Conservation (phyloP, 2,797 vertebrate species). For the Sebastes reedi region DNA sequence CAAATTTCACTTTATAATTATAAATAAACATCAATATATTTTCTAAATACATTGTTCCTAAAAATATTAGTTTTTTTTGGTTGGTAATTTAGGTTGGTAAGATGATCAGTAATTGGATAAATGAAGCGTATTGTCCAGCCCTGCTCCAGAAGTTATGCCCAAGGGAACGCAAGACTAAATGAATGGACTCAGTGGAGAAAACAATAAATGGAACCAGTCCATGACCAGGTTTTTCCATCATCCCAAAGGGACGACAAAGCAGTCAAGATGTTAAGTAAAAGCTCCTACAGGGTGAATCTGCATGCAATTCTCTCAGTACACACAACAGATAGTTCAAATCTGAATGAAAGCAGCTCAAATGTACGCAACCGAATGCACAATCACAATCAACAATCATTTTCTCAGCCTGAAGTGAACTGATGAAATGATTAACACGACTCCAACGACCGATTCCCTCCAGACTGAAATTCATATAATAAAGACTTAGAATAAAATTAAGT, state of each 20-base stretch:
- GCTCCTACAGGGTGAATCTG: conserved; percentile 61
- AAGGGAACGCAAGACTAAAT: conserved; percentile 48
- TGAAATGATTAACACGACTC: conserved; percentile 61
- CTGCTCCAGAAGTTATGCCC: conserved; percentile 41
- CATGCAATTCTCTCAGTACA: conserved; percentile 76
- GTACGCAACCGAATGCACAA: conserved; percentile 70
- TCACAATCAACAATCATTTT: conserved; percentile 67
- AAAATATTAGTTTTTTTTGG: neutral
- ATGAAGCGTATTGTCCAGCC: conserved; percentile 48
- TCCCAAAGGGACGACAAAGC: conserved; percentile 50
- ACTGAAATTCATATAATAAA: conserved; percentile 89
- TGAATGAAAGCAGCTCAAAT: conserved; percentile 75
- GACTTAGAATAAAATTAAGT: conserved; percentile 92
- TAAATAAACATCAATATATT: conserved; percentile 28
- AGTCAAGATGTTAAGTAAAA: conserved; percentile 52
- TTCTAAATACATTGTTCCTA: neutral
- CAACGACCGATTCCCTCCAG: conserved; percentile 70
- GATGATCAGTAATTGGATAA: conserved; percentile 1
- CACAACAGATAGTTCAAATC: conserved; percentile 70
- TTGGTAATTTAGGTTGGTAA: conserved; percentile 3
- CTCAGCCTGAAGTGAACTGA: conserved; percentile 46
- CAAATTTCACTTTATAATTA: neutral
- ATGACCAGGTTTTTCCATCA: conserved; percentile 46
- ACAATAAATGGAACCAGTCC: conserved; percentile 67
- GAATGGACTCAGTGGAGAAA: conserved; percentile 52